phyloP scores from a whole-genome alignment of 2,797 vertebrate species.

The Taenioides sp. region DNA sequence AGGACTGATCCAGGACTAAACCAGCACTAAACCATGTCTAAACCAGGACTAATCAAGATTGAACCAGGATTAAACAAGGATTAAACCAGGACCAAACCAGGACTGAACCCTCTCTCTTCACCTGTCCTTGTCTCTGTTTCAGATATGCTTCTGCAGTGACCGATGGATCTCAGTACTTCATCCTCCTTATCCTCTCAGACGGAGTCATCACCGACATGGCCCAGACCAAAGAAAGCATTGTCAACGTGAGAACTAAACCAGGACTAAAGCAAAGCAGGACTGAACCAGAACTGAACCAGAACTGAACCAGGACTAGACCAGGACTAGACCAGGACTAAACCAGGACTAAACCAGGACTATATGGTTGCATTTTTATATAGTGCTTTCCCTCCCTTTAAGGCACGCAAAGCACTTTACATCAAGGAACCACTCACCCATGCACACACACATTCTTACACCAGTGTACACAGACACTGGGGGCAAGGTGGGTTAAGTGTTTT shows the following conservation, averaged over 20 bases:
- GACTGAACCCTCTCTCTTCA: too few relatives aligned
- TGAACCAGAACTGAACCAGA: not conserved
- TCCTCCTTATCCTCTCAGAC: constrained; percentile 96
- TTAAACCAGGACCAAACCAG: not conserved
- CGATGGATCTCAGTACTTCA: constrained; percentile 97
- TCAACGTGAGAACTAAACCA: constrained; percentile 78
- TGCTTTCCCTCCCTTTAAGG: too few relatives aligned
- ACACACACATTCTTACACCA: too few relatives aligned
- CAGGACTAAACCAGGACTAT: not conserved
- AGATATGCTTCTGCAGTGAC: constrained; percentile 95
- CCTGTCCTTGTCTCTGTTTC: not conserved
- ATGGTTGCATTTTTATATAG: too few relatives aligned
- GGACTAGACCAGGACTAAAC: not conserved
- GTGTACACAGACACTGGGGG: too few relatives aligned
- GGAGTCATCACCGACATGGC: constrained; percentile 99
- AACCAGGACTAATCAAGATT: too few relatives aligned
- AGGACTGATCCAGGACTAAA: too few relatives aligned
- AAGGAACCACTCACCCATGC: too few relatives aligned
- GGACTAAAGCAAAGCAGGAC: not conserved
- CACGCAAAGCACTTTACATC: too few relatives aligned
- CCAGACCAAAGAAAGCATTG: constrained; percentile 97
- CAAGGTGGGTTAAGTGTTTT: too few relatives aligned
- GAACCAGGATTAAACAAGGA: too few relatives aligned
- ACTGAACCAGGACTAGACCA: not conserved
- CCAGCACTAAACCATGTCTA: too few relatives aligned